These are phyloP conservation scores for Microplitis manilae DNA, from an alignment of 2,888 invertebrate species.

Conservation along the genomic window DNA sequence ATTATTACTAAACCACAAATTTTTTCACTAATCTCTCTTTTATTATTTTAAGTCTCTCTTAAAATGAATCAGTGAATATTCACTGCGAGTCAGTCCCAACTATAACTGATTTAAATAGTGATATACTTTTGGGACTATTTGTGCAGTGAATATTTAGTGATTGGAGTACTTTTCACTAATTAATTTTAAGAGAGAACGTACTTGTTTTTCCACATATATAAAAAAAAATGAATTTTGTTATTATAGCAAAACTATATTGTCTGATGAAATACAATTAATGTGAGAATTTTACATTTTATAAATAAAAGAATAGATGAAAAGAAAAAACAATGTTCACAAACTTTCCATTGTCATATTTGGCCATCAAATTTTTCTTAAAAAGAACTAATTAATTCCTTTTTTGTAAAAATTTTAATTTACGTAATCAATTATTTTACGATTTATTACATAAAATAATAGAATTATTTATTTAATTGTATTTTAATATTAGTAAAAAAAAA, in stretches of 20 bases:
- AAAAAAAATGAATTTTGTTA: neutral
- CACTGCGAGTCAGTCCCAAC: no score
- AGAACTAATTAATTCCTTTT: neutral
- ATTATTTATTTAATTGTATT: neutral
- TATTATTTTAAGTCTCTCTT: no score
- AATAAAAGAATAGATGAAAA: neutral
- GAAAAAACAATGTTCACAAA: neutral
- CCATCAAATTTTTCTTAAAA: neutral
- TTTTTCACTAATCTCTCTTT: no score
- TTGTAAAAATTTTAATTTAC: neutral
- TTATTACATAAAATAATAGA: neutral
- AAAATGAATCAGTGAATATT: no score
- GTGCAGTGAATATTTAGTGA: no score
- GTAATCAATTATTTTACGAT: neutral
- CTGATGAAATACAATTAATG: neutral
- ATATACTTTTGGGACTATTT: no score
- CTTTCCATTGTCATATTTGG: constrained; percentile 1
- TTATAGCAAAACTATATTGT: neutral
- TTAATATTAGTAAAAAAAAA: neutral
- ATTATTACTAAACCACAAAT: no score
- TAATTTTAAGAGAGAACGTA: no score
- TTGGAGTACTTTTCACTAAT: no score
- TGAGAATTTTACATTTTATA: neutral
- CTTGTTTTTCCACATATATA: no score
- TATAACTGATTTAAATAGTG: no score